Base-by-base conservation (phyloP, 1,140 invertebrate species). In the Drosophila prosaltans region DNA sequence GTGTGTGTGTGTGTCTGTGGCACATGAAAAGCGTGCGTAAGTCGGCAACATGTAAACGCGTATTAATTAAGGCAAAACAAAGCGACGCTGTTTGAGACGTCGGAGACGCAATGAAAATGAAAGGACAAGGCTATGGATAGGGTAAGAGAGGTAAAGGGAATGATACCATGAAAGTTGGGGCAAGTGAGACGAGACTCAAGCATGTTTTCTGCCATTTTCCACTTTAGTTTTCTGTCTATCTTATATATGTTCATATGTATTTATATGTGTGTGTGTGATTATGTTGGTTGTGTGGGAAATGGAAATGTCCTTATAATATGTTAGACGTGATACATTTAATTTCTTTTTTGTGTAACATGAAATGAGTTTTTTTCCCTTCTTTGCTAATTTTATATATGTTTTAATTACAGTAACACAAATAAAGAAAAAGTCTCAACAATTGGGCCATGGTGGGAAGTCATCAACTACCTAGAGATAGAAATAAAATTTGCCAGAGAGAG, bases 21-120 rank as follows among this genome's bases (percentile, higher is more conserved):
- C 32, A 54, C 63, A 74, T 58, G 78, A 61, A 43, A 86, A 74
- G 79, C 79, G 65, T 86, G 72, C 69, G 71, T 82, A 73, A 68
- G 66, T 71, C 68, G 66, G 75, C 76, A 82, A 74, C 77, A 84
- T 73, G 70, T 78, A 85, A 86, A 76, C 71, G 80, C 77, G 77
- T 89, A 88, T 88, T 88, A 88, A 88, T 88, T 88, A 88, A 83
- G 78, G 73, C 75, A 61, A 86, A 86, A 83, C 83, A 78, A 78
- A 78, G 74, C 75, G 75, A 9, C 61, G 73, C 60, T 74, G 73
- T 72, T 76, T 60, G 69, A 76, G 74, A 76, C 72, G 69, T 73
- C 48, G 70, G 54, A 61, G 65, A 59, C 73, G 45, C 45, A 51
- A 24, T 24, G 21, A 24, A 48, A 55, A 68, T 41, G 72, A 85